Evolutionary conservation across 2,113 vertebrate species (phyloP).

Genomic region (Lamprologus callipterus): DNA sequence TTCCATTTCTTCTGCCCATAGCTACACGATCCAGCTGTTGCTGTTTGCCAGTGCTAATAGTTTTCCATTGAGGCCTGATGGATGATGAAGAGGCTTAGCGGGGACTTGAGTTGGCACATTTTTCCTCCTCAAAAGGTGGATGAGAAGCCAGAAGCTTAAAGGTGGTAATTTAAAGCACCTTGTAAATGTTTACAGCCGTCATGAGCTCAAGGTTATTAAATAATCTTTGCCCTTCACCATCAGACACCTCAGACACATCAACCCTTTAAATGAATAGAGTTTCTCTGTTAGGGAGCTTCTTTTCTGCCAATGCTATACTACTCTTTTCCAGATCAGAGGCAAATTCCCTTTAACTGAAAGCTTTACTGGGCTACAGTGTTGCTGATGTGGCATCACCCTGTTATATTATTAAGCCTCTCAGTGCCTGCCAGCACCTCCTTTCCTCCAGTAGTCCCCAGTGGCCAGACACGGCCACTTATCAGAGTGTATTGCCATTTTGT

Average conservation of each 20-base stretch:
- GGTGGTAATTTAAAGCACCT: background rate
- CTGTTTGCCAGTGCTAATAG: background rate
- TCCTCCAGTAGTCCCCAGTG: background rate
- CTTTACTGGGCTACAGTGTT: background rate
- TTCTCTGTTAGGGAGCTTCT: background rate
- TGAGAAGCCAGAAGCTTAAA: background rate
- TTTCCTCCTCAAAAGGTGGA: background rate
- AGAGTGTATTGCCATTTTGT: background rate
- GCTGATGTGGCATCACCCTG: background rate
- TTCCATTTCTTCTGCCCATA: background rate
- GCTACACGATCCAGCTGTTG: background rate
- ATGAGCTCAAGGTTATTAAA: background rate
- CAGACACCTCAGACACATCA: background rate
- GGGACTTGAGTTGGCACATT: background rate
- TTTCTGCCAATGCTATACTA: background rate
- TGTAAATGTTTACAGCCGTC: background rate
- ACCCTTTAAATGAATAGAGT: background rate
- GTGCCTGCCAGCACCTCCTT: background rate
- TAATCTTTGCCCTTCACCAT: background rate
- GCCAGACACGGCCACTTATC: background rate
- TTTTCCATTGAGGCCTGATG: constrained; percentile 1
- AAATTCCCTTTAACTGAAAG: background rate
- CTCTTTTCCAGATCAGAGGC: background rate
- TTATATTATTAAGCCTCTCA: background rate
- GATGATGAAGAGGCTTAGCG: background rate